Conservation (phyloP, 2,888 invertebrate species). For the Zygaena filipendulae region DNA sequence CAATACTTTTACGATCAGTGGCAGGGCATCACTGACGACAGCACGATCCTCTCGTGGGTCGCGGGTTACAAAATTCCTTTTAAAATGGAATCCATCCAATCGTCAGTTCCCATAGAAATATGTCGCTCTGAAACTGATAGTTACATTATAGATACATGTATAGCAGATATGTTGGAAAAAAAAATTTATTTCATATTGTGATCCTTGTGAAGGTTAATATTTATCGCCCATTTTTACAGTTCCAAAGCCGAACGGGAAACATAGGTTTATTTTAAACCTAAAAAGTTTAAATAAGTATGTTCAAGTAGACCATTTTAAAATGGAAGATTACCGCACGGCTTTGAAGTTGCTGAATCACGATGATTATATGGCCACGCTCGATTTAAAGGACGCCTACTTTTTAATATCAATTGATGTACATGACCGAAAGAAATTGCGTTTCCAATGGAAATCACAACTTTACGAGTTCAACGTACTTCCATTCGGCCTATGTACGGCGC, state of each 20-base stretch:
- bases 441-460: constrained; percentile 2
- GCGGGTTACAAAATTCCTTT: constrained; percentile 13
- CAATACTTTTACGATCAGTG: constrained; percentile 9
- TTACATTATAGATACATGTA: too few relatives aligned
- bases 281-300: constrained; percentile 8
- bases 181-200: constrained; percentile 11
- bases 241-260: constrained; percentile 8
- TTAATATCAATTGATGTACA: constrained; percentile 3
- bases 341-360: constrained; percentile 4
- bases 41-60: constrained; percentile 9
- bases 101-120: constrained; percentile 2
- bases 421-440: too few relatives aligned
- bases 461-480: constrained; percentile 1
- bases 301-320: constrained; percentile 5
- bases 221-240: constrained; percentile 14
- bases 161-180: too few relatives aligned
- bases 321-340: constrained; percentile 8
- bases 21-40: constrained; percentile 8
- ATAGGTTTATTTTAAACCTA: constrained; percentile 6
- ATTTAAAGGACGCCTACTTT: constrained; percentile 6
- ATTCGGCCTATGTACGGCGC: constrained; percentile 15
- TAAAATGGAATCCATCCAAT: too few relatives aligned
- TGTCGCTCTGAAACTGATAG: background rate
- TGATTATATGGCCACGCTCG: constrained; percentile 5
- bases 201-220: constrained; percentile 8